phyloP scores from a whole-genome alignment of 1,140 invertebrate species.

The Drosophila melanogaster region Release_6_plus_ISO1_MT NT_037436.4:1675501-1676000 shows the following conservation, averaged over 20 bases:
- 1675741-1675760: too few species aligned
- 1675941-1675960: constrained; percentile 47
- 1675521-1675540: constrained; percentile 44
- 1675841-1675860: constrained; percentile 44
- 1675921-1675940: constrained; percentile 20
- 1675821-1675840: background rate
- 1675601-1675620: constrained; percentile 65
- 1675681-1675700: background rate
- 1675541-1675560: constrained; percentile 22
- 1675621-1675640: constrained; percentile 38
- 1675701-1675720: constrained; percentile 18
- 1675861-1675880: constrained; percentile 35
- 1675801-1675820: too few species aligned
- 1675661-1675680: background rate
- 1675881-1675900: constrained; percentile 15
- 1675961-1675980: constrained; percentile 29
- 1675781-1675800: background rate
- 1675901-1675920: constrained; percentile 4
- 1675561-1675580: constrained; percentile 65
- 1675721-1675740: background rate
- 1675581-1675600: constrained; percentile 68
- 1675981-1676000: constrained; percentile 62
- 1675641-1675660: constrained; percentile 1
- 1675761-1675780: too few species aligned
- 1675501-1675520: constrained; percentile 70